Evolutionary conservation across 1,140 invertebrate species (phyloP), one percentile per base, ranked within the genome.

Genomic region (Sitodiplosis mosellana): DNA sequence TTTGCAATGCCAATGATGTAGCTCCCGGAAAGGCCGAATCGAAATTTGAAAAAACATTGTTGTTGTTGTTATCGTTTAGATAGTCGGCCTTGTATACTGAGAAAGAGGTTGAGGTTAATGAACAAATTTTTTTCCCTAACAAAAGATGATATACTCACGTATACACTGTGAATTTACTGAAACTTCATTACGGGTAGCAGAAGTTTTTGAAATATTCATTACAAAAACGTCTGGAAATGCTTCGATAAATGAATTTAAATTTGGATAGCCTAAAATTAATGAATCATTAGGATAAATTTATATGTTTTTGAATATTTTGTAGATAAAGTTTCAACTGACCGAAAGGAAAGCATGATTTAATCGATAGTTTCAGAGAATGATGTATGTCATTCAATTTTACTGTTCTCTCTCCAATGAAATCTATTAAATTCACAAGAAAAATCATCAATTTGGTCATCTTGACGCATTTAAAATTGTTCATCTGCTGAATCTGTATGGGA

Each of bases 141-240:
- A 36, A 36, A n/a, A n/a, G n/a, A n/a, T n/a, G 34, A 10, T 8
- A 36, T 10, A 43, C 27, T 45, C 36, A 37, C 41, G 44, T 20
- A 43, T 56, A 33, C 55, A 57, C 40, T 59, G 55, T 0, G 47
- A 41, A 22, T 53, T 56, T 0, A 65, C 33, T 2, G 52, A 46
- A 6, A 63, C 49, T 36, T 60, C 54, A 8, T 56, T 57, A 17
- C 56, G 54, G 19, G 52, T 37, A 12, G 55, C 56, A 11, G 14
- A 20, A 7, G 15, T 19, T 14, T 48, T 33, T 21, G 46, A 18
- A 27, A 48, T 47, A 40, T 54, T 55, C 8, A 61, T 14, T 0
- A 53, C 52, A 42, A 64, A 64, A 10, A 77, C 66, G 53, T 76
- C 72, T 8, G 69, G 62, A 21, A 77, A 65, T 2, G 71, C 64